Percentiles rank a stretch among this genome's conserved stretches.
These are phyloP conservation scores for Bombus waltoni DNA, from an alignment of 1,140 invertebrate species.

Conservation along the genomic window DNA sequence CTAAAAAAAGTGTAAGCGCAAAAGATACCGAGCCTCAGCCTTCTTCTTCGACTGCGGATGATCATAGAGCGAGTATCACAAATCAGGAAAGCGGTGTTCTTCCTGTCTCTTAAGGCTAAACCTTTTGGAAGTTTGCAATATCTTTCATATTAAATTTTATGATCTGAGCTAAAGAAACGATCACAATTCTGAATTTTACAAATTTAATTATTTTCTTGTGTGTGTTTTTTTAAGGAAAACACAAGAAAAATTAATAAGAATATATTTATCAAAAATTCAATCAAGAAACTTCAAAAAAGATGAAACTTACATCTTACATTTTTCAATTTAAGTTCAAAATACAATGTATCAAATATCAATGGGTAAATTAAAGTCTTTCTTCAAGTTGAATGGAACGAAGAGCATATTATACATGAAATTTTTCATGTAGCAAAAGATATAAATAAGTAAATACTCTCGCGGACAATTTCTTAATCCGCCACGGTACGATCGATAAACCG, in stretches of 20 bases:
- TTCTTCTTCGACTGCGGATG: conserved; percentile 19
- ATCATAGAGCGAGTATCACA: conserved; percentile 9
- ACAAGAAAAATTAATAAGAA: neutral
- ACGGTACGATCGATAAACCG: conserved; percentile 42
- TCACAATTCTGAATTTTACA: neutral
- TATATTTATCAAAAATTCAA: neutral
- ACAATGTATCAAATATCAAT: neutral
- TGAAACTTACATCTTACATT: neutral
- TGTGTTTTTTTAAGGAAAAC: neutral
- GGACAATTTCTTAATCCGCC: conserved; percentile 15
- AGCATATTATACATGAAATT: neutral
- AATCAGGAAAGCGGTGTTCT: conserved; percentile 4
- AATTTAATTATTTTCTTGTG: neutral
- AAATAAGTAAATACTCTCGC: neutral
- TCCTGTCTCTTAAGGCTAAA: conserved; percentile 43
- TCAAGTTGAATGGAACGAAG: conserved; percentile 62
- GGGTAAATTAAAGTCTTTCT: conserved; percentile 29
- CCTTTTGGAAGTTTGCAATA: neutral
- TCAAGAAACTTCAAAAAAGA: neutral
- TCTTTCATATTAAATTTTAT: no score
- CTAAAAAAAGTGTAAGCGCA: conserved; percentile 17
- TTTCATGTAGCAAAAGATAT: neutral
- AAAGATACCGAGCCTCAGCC: conserved; percentile 11
- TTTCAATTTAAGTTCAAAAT: neutral
- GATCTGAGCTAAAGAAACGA: neutral